Conservation (phyloP, 1,140 invertebrate genomes). For the Drosophila sucinea region DNA sequence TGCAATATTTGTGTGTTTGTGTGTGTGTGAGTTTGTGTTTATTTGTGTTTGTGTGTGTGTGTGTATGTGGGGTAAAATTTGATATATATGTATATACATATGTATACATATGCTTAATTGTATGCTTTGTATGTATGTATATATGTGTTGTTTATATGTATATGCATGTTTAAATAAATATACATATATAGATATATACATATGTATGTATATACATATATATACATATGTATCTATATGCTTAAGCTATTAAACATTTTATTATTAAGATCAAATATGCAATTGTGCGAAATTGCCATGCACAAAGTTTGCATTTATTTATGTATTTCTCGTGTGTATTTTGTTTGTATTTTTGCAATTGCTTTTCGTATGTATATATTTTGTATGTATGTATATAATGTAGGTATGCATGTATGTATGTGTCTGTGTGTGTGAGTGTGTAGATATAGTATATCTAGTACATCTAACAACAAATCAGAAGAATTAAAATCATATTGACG, state of each 20-base stretch:
- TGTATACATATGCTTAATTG: no score
- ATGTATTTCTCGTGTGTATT: neutral
- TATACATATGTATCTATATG: neutral
- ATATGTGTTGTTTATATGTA: no score
- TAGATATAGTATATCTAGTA: constrained; percentile 5
- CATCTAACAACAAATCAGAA: constrained; percentile 14
- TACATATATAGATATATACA: neutral
- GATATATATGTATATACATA: neutral
- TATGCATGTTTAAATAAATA: no score
- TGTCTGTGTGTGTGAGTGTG: constrained; percentile 16
- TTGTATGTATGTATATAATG: constrained; percentile 8
- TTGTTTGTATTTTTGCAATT: neutral
- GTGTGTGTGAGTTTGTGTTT: neutral
- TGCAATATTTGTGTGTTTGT: neutral
- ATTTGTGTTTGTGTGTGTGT: neutral
- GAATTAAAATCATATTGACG: constrained; percentile 37
- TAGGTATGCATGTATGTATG: constrained; percentile 15
- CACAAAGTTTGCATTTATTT: constrained; percentile 1
- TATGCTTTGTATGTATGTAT: no score
- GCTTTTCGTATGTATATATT: constrained; percentile 5
- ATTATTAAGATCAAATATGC: constrained; percentile 12
- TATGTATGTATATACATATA: neutral
- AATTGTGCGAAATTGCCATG: constrained; percentile 9
- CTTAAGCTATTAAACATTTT: constrained; percentile 12
- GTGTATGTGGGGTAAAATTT: neutral